Conservation (phyloP, 2,888 invertebrate species). For the Zygothrica quintamaculata region DNA sequence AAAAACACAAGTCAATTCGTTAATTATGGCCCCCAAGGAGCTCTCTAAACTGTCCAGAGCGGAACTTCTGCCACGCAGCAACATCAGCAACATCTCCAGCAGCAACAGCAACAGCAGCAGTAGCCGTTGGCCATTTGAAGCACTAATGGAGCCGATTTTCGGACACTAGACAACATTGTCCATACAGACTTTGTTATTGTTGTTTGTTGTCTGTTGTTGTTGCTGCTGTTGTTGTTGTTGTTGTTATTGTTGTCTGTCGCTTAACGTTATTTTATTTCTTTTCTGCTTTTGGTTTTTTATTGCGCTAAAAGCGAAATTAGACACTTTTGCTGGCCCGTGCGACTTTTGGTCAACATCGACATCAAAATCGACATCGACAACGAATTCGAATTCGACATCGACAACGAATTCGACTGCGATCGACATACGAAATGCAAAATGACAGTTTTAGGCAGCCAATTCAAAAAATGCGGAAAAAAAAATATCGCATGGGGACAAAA, state of each 20-base stretch:
- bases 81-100: constrained; percentile 13
- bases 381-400: constrained; percentile 25
- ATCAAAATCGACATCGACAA: constrained; percentile 22
- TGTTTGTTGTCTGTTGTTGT: constrained; percentile 26
- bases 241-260: constrained; percentile 10
- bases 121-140: constrained; percentile 20
- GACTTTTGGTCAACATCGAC: constrained; percentile 25
- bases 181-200: constrained; percentile 28
- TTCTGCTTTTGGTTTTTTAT: constrained; percentile 29
- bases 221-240: not conserved
- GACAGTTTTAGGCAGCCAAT: constrained; percentile 53
- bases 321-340: constrained; percentile 69
- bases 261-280: constrained; percentile 7
- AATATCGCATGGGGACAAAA: too few species aligned
- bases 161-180: constrained; percentile 42
- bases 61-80: constrained; percentile 44
- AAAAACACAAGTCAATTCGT: constrained; percentile 28
- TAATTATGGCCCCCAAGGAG: constrained; percentile 72
- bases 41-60: constrained; percentile 35
- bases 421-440: constrained; percentile 62
- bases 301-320: constrained; percentile 72
- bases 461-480: constrained; percentile 69
- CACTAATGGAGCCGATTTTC: constrained; percentile 43
- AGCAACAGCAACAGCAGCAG: constrained; percentile 18
- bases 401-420: constrained; percentile 4